Evolutionary conservation across 2,797 vertebrate species (phyloP).

Genomic region (Parauchenoglanis ngamensis): DNA sequence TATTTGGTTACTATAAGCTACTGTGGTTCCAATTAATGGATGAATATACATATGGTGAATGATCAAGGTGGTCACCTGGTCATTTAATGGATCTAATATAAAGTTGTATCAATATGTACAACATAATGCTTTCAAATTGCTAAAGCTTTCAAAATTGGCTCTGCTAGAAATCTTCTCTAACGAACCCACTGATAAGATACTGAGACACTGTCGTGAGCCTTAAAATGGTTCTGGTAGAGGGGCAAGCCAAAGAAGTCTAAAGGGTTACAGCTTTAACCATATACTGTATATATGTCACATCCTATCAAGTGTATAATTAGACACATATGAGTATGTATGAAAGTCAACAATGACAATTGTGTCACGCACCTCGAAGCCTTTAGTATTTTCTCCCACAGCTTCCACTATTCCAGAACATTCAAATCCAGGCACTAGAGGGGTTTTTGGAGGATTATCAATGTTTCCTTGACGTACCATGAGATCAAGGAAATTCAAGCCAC

Average conservation of each 20-base stretch:
- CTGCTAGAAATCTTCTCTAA: background rate
- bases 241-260: background rate
- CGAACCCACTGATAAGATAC: background rate
- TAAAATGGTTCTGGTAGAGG: background rate
- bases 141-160: background rate
- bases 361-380: slow-evolving; percentile 89
- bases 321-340: background rate
- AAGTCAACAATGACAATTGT: slow-evolving; percentile 14
- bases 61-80: background rate
- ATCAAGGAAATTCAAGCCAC: slow-evolving; percentile 97
- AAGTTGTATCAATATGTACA: too few species aligned
- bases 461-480: slow-evolving; percentile 98
- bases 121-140: background rate
- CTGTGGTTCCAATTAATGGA: background rate
- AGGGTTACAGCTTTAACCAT: background rate
- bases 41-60: background rate
- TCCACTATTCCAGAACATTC: slow-evolving; percentile 97
- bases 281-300: background rate
- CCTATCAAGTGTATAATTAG: background rate
- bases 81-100: background rate
- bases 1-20: background rate
- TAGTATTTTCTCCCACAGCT: slow-evolving; percentile 86
- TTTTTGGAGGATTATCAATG: slow-evolving; percentile 95
- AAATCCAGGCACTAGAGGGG: slow-evolving; percentile 93
- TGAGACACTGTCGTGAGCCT: background rate